Percentiles rank a stretch among this genome's conserved stretches.
Evolutionary conservation across 2,113 vertebrate species (phyloP).

Genomic region (Lates calcarifer): DNA sequence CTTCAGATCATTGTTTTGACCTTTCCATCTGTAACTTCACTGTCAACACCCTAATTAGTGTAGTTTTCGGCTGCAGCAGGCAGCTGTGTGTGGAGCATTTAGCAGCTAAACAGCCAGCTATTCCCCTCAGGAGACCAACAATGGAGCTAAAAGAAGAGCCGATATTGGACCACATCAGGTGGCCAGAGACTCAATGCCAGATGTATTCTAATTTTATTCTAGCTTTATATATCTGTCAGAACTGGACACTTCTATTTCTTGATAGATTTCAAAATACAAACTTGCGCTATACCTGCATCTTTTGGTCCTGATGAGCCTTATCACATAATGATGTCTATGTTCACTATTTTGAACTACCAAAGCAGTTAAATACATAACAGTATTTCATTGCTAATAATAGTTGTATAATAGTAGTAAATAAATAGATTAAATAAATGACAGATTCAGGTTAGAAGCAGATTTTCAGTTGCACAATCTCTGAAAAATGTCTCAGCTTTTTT

Average conservation of each 20-base stretch:
- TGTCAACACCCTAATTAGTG: not conserved
- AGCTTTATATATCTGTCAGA: not conserved
- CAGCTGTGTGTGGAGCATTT: not conserved
- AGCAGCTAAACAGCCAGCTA: not conserved
- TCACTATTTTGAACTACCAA: not conserved
- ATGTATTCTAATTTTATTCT: no score
- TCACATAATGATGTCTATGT: not conserved
- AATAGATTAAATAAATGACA: not conserved
- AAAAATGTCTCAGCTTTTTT: not conserved
- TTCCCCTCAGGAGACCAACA: not conserved
- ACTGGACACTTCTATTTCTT: not conserved
- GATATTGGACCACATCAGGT: not conserved
- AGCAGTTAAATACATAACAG: not conserved
- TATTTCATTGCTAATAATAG: not conserved
- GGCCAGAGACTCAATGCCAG: no score
- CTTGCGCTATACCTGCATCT: not conserved
- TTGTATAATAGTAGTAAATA: not conserved
- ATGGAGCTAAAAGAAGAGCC: not conserved
- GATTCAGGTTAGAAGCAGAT: not conserved
- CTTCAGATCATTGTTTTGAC: constrained; percentile 2
- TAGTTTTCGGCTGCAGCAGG: not conserved
- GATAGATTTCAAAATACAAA: not conserved
- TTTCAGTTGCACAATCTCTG: not conserved
- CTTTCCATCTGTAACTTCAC: not conserved
- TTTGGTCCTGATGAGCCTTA: not conserved